Percentiles rank a stretch among this genome's conserved stretches.
phyloP scores from a whole-genome alignment of 2,888 invertebrate species.

The Calameuta idolon region DNA sequence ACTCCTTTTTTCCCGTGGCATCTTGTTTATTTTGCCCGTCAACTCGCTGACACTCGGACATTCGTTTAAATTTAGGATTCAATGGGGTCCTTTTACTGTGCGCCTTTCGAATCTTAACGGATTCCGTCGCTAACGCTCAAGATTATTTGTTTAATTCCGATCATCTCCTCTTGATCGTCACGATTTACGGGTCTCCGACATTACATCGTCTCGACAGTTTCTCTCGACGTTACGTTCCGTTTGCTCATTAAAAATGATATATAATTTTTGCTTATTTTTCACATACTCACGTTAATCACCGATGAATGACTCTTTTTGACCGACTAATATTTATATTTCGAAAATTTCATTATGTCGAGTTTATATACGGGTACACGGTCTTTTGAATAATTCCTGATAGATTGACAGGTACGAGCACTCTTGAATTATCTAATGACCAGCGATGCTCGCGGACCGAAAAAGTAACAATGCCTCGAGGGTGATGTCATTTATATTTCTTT shows the following conservation, averaged over 20 bases:
- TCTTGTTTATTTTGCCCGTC: constrained; percentile 65
- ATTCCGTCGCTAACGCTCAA: constrained; percentile 51
- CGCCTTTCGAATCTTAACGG: constrained; percentile 57
- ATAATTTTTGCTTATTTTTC: background rate
- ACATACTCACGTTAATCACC: background rate
- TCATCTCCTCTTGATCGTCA: constrained; percentile 8
- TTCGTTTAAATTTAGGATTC: constrained; percentile 67
- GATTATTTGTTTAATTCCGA: constrained; percentile 64
- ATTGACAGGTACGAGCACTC: background rate
- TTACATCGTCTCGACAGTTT: constrained; percentile 14
- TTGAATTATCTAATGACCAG: background rate
- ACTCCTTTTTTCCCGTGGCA: constrained; percentile 38
- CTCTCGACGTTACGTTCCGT: background rate
- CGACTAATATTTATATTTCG: background rate
- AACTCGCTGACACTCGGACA: constrained; percentile 60
- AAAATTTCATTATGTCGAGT: background rate
- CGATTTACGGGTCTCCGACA: constrained; percentile 18
- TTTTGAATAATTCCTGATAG: background rate
- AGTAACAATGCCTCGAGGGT: background rate
- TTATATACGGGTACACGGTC: background rate
- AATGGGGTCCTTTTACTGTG: constrained; percentile 66
- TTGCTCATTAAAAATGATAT: background rate
- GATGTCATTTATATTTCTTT: background rate
- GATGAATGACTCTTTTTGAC: background rate
- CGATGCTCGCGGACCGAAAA: background rate